phyloP scores from a whole-genome alignment of 2,888 invertebrate species.

The Ischnura elegans region DNA sequence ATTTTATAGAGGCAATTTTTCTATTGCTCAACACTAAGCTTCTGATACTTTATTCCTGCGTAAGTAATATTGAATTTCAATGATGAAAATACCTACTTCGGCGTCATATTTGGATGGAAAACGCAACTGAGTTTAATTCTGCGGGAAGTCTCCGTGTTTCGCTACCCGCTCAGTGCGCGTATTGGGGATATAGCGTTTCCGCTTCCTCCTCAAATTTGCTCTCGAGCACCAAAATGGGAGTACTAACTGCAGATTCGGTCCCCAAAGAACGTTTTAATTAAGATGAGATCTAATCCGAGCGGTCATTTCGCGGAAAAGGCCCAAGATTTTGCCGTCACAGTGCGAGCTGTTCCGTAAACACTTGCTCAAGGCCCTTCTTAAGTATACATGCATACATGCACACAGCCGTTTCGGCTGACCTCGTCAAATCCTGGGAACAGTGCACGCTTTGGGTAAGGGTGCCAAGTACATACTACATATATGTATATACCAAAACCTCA shows the following conservation, averaged over 20 bases:
- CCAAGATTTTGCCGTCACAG: neutral
- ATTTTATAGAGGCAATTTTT: no score
- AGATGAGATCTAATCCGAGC: neutral
- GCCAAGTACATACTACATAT: neutral
- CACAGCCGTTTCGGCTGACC: neutral
- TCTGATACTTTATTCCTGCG: no score
- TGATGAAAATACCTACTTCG: no score
- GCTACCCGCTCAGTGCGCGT: neutral
- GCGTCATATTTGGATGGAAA: no score
- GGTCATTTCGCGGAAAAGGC: neutral
- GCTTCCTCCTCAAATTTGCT: neutral
- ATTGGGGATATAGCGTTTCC: neutral
- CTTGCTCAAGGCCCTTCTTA: neutral
- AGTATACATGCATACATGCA: neutral
- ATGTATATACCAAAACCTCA: neutral
- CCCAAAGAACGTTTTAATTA: neutral
- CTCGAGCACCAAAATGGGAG: neutral
- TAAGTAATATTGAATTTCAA: no score
- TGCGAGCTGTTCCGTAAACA: neutral
- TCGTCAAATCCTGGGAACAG: neutral
- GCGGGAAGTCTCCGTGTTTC: no score
- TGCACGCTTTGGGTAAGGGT: no score
- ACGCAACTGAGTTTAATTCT: no score
- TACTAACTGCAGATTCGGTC: neutral
- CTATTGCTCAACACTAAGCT: no score